Evolutionary conservation across 2,113 vertebrate species (phyloP).

Genomic region (Xerus inauris): DNA sequence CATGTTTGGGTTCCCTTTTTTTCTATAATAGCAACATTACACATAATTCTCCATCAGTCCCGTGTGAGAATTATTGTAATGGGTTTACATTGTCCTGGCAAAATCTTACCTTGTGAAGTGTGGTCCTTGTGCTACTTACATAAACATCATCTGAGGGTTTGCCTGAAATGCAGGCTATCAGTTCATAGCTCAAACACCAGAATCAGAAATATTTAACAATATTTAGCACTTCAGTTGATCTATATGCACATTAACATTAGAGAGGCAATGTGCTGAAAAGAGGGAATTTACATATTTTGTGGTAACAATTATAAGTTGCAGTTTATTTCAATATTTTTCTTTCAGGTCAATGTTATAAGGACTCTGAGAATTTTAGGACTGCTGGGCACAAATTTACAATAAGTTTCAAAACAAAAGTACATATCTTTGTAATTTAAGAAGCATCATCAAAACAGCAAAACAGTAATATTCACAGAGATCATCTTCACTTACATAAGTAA

Average conservation of each 20-base stretch:
- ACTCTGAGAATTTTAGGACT: background rate
- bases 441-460: background rate
- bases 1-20: background rate
- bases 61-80: background rate
- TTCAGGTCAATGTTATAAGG: background rate
- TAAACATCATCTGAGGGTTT: background rate
- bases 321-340: background rate
- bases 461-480: background rate
- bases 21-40: background rate
- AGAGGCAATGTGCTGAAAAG: background rate
- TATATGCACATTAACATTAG: background rate
- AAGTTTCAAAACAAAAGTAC: background rate
- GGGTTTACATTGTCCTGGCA: fast-evolving
- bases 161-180: background rate
- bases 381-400: background rate
- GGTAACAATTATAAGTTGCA: background rate
- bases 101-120: background rate
- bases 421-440: background rate
- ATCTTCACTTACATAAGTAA: background rate
- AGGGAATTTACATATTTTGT: background rate
- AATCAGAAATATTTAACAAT: background rate
- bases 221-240: background rate
- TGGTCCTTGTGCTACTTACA: background rate
- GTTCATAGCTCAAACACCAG: background rate
- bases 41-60: background rate